Conservation (phyloP, 2,797 vertebrate genomes). For the Lagocephalus sceleratus region DNA sequence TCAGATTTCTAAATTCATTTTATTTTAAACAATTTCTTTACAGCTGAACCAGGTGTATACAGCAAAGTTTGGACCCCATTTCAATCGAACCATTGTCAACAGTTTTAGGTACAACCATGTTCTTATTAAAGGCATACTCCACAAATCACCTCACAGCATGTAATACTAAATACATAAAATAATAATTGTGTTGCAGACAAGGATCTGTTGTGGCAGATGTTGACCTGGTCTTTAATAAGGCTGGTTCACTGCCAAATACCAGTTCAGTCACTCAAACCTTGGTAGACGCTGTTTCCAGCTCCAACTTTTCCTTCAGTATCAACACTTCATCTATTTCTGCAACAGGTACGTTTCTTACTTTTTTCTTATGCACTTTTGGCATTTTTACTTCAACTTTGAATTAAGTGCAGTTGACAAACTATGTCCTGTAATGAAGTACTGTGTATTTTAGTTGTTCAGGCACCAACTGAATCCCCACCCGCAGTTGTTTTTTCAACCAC, state of each 20-base stretch:
- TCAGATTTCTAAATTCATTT: no score
- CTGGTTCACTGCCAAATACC: not conserved
- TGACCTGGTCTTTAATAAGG: constrained; percentile 11
- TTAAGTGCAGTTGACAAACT: no score
- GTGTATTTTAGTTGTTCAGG: no score
- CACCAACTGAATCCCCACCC: no score
- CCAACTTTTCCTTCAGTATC: constrained; percentile 3
- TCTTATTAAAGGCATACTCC: no score
- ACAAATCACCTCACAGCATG: not conserved
- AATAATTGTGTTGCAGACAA: not conserved
- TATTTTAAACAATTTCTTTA: not conserved
- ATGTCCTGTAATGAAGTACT: no score
- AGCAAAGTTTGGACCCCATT: no score
- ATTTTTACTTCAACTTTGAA: no score
- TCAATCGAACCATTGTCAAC: constrained; percentile 3
- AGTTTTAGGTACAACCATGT: constrained; percentile 32
- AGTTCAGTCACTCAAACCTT: not conserved
- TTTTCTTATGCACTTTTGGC: no score
- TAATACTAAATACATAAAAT: not conserved
- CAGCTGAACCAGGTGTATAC: constrained; percentile 21
- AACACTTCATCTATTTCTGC: constrained; percentile 20
- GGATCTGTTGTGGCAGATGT: constrained; percentile 19
- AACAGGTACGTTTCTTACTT: no score
- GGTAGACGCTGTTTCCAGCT: not conserved
- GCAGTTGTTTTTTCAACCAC: no score